A percentile compares a stretch with the other conserved stretches of the same genome.
Evolutionary conservation across 2,888 invertebrate genomes (phyloP).

Genomic region (Lithodes maja): DNA sequence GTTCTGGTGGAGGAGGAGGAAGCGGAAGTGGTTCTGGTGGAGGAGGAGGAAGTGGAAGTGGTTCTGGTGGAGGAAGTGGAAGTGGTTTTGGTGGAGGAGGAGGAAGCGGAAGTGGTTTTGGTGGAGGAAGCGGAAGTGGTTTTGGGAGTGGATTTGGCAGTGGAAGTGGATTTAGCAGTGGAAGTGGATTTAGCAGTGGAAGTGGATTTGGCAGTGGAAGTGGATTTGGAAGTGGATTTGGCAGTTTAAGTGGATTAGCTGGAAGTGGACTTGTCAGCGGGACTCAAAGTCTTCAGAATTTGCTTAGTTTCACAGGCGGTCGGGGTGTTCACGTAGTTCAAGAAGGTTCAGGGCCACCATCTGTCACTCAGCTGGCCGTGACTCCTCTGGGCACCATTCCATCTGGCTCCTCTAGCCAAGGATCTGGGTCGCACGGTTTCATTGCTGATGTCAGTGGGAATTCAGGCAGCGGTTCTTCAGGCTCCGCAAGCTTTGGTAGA

Average conservation of each 20-base stretch:
- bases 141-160: no score
- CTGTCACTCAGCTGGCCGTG: neutral
- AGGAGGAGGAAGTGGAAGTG: neutral
- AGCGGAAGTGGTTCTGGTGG: neutral
- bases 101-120: neutral
- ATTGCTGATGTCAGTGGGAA: neutral
- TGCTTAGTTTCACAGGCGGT: neutral
- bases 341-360: neutral
- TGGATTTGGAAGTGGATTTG: no score
- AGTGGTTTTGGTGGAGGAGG: neutral
- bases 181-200: no score
- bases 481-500: neutral
- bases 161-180: no score
- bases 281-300: neutral
- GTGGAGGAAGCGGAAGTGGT: neutral
- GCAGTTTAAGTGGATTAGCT: no score
- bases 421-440: conserved; percentile 4
- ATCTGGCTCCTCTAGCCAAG: neutral
- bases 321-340: neutral
- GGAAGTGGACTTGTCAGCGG: neutral
- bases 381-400: neutral
- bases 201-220: no score
- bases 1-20: neutral
- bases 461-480: neutral
- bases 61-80: neutral